phyloP scores from a whole-genome alignment of 2,113 vertebrate genomes.

The Neotoma lepida region DNA sequence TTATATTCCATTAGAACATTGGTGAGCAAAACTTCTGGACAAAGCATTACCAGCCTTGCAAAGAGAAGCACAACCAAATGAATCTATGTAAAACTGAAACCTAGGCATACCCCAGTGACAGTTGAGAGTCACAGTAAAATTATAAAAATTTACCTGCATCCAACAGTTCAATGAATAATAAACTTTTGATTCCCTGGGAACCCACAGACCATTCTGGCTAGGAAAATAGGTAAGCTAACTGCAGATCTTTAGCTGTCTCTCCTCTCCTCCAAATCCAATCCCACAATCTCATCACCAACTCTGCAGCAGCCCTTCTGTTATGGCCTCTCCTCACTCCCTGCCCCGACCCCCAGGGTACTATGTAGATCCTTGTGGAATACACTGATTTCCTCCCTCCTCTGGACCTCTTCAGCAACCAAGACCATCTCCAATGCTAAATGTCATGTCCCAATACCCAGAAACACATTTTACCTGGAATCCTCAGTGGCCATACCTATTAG shows the following conservation, averaged over 20 bases:
- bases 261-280: too few relatives aligned
- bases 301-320: too few relatives aligned
- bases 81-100: neutral
- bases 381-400: too few relatives aligned
- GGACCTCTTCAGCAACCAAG: too few relatives aligned
- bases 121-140: neutral
- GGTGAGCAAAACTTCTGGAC: neutral
- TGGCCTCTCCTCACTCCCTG: too few relatives aligned
- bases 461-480: too few relatives aligned
- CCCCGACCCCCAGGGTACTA: neutral
- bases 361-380: neutral
- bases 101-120: neutral
- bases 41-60: neutral
- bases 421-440: too few relatives aligned
- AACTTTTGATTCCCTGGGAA: neutral
- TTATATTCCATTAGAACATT: neutral
- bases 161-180: neutral
- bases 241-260: neutral
- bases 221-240: neutral
- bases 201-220: neutral
- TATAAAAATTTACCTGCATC: neutral
- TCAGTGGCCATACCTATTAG: too few relatives aligned
- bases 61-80: neutral
- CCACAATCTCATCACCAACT: too few relatives aligned
- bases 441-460: too few relatives aligned